These are phyloP conservation scores for Hyppa rectilinea DNA, from an alignment of 2,888 invertebrate species.

Conservation along the genomic window DNA sequence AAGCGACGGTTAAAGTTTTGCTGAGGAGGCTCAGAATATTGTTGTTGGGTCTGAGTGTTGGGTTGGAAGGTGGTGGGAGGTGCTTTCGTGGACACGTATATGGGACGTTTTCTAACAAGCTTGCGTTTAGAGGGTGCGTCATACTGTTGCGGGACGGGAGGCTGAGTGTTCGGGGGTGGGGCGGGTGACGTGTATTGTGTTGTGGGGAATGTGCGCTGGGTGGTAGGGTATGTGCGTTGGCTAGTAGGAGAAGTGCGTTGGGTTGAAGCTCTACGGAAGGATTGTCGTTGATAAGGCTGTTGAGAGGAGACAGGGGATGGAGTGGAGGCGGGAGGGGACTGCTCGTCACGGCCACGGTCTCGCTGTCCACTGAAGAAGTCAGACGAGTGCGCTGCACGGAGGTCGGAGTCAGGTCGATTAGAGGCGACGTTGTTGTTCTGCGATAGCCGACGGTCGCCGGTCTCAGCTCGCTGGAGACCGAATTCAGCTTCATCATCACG, in stretches of 20 bases:
- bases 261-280: slow-evolving; percentile 83
- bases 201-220: slow-evolving; percentile 73
- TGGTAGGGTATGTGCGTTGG: slow-evolving; percentile 74
- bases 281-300: slow-evolving; percentile 72
- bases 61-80: slow-evolving; percentile 76
- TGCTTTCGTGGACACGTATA: slow-evolving; percentile 77
- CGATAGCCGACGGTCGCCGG: slow-evolving; percentile 89
- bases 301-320: slow-evolving; percentile 73
- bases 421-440: slow-evolving; percentile 75
- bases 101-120: slow-evolving; percentile 84
- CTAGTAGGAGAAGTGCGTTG: slow-evolving; percentile 75
- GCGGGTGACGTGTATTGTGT: slow-evolving; percentile 70
- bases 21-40: slow-evolving; percentile 73
- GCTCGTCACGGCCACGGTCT: slow-evolving; percentile 86
- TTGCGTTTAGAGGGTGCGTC: slow-evolving; percentile 82
- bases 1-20: slow-evolving; percentile 74
- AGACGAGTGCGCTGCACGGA: slow-evolving; percentile 93
- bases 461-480: slow-evolving; percentile 93
- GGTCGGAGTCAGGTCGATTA: slow-evolving; percentile 89
- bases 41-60: slow-evolving; percentile 72
- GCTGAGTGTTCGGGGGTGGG: slow-evolving; percentile 70
- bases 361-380: slow-evolving; percentile 93
- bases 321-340: slow-evolving; percentile 71
- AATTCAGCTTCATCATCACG: slow-evolving; percentile 93
- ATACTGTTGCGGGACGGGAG: slow-evolving; percentile 73